A percentile compares a stretch with the other conserved stretches of the same genome.
These are phyloP conservation scores for Cyprinus carpio DNA, from an alignment of 2,113 vertebrate genomes.

Conservation along the genomic window DNA sequence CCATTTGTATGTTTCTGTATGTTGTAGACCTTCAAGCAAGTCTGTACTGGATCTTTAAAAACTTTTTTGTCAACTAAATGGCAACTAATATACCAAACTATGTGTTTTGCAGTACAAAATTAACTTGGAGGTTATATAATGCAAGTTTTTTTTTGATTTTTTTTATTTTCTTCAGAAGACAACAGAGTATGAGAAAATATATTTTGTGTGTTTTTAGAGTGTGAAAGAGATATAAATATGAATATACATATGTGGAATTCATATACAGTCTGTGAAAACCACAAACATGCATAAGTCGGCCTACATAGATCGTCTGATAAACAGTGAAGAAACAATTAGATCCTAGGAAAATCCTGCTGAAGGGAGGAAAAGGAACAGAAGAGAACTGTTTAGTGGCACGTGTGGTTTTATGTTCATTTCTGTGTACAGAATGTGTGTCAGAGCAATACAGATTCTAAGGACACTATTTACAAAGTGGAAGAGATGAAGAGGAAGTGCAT, in stretches of 20 bases:
- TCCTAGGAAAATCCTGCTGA: not conserved
- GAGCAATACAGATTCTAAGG: not conserved
- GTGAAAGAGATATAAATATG: not conserved
- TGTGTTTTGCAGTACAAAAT: not conserved
- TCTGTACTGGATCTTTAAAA: not conserved
- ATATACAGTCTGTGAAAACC: not conserved
- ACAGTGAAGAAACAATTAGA: not conserved
- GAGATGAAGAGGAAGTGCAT: constrained; percentile 21
- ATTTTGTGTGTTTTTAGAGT: constrained; percentile 11
- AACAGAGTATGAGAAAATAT: not conserved
- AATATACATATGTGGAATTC: constrained; percentile 9
- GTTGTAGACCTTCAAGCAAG: not conserved
- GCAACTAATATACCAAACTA: not conserved
- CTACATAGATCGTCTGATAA: constrained; percentile 1
- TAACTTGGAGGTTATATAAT: not conserved
- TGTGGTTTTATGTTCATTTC: not conserved
- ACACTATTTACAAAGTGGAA: not conserved
- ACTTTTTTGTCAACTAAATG: not conserved
- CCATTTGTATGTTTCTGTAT: not conserved
- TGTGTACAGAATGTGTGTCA: not conserved
- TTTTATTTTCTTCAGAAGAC: not conserved
- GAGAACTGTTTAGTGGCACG: not conserved
- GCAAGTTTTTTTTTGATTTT: not conserved
- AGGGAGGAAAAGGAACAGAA: not conserved
- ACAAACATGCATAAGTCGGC: not conserved